These are phyloP conservation scores for Ecdyonurus torrentis DNA, from an alignment of 2,888 invertebrate genomes.

Conservation along the genomic window DNA sequence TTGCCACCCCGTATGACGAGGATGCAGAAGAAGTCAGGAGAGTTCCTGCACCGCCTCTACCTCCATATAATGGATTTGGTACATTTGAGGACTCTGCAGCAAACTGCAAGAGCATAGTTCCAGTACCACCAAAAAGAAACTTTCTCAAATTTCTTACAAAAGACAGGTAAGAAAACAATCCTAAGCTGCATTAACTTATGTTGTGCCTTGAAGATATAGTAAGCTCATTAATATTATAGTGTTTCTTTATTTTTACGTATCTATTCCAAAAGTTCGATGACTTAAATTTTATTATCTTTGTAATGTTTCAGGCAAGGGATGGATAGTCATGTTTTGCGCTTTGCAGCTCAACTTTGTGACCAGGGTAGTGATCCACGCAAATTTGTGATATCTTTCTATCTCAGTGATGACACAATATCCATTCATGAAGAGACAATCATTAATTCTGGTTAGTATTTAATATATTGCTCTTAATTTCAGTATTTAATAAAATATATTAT, in stretches of 20 bases:
- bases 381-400: slow-evolving; percentile 65
- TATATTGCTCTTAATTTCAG: not conserved
- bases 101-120: slow-evolving; percentile 66
- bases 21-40: slow-evolving; percentile 20
- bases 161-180: slow-evolving; percentile 40
- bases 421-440: slow-evolving; percentile 59
- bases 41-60: slow-evolving; percentile 34
- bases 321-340: slow-evolving; percentile 61
- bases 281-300: too few relatives aligned
- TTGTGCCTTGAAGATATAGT: not conserved
- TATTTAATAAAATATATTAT: not conserved
- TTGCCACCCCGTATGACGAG: slow-evolving; percentile 30
- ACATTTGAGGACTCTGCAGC: slow-evolving; percentile 77
- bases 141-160: slow-evolving; percentile 65
- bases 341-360: slow-evolving; percentile 20
- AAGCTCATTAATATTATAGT: too few relatives aligned
- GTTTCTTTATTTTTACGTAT: too few relatives aligned
- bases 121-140: slow-evolving; percentile 57
- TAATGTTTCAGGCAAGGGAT: slow-evolving; percentile 43
- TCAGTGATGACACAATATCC: slow-evolving; percentile 69
- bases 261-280: not conserved
- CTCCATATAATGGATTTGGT: slow-evolving; percentile 86
- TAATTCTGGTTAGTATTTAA: slow-evolving; percentile 42
- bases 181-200: not conserved
- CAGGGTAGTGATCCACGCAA: slow-evolving; percentile 33